A percentile compares a stretch with the other conserved stretches of the same genome.
These are phyloP conservation scores for Cheilosia variabilis DNA, from an alignment of 2,888 invertebrate genomes.

Conservation along the genomic window DNA sequence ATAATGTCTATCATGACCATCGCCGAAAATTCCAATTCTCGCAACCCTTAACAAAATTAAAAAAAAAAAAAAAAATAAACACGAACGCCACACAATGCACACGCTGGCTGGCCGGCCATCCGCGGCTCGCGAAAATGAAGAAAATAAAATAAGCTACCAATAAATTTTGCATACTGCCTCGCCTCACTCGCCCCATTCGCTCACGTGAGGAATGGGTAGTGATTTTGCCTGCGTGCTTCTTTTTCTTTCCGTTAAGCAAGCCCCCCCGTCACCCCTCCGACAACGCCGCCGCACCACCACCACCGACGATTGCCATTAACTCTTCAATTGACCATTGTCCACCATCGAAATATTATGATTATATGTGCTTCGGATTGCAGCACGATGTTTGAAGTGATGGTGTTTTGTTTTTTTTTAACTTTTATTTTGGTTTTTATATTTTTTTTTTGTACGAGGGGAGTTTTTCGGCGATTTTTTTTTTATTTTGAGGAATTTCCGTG, in stretches of 20 bases:
- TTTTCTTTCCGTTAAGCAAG: conserved; percentile 66
- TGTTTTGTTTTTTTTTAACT: conserved; percentile 59
- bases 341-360: conserved; percentile 75
- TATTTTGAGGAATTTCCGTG: conserved; percentile 60
- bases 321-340: conserved; percentile 76
- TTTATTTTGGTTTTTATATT: too few relatives aligned
- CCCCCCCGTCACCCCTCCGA: conserved; percentile 7
- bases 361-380: conserved; percentile 66
- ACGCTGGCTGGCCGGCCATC: conserved; percentile 22
- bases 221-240: conserved; percentile 65
- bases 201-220: conserved; percentile 38
- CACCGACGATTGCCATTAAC: conserved; percentile 67
- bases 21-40: conserved; percentile 63
- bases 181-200: background rate
- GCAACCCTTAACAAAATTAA: conserved; percentile 70
- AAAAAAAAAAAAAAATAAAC: conserved; percentile 34
- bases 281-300: background rate
- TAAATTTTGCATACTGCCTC: conserved; percentile 71
- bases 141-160: conserved; percentile 70
- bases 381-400: conserved; percentile 71
- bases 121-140: conserved; percentile 64
- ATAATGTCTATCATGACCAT: conserved; percentile 59
- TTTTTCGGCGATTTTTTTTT: conserved; percentile 3
- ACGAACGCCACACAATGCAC: conserved; percentile 55
- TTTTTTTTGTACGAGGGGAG: conserved; percentile 1